Percentiles rank a stretch among this genome's conserved stretches.
phyloP scores from a whole-genome alignment of 2,797 vertebrate species.

The Jordanella pulchra region DNA sequence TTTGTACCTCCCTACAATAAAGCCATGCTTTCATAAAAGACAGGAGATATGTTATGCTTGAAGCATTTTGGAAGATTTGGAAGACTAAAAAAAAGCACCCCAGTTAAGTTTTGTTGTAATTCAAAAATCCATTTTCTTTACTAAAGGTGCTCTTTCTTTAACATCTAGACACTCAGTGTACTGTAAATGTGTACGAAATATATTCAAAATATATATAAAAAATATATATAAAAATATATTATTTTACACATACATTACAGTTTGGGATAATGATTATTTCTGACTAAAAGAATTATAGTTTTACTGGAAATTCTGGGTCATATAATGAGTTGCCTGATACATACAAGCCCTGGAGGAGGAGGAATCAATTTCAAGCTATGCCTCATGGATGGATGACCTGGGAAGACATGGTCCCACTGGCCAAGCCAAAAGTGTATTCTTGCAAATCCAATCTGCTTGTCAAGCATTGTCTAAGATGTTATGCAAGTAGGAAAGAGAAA shows the following conservation, averaged over 20 bases:
- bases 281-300: conserved; percentile 29
- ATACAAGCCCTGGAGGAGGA: conserved; percentile 27
- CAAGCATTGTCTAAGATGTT: conserved; percentile 27
- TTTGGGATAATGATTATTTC: conserved; percentile 27
- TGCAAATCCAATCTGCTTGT: conserved; percentile 52
- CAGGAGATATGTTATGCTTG: background rate
- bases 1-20: background rate
- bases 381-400: conserved; percentile 51
- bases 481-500: conserved; percentile 15
- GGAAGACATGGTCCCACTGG: conserved; percentile 37
- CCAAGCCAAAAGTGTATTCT: conserved; percentile 34
- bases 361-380: conserved; percentile 34
- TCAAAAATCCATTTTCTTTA: background rate
- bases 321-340: conserved; percentile 47
- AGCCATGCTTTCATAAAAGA: background rate
- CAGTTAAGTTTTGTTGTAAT: background rate
- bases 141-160: background rate
- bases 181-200: background rate
- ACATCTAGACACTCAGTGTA: background rate
- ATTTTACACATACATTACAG: conserved; percentile 26
- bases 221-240: conserved; percentile 7
- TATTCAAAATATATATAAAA: background rate
- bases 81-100: background rate
- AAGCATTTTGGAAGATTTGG: conserved; percentile 14
- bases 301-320: conserved; percentile 41